Base-by-base conservation (phyloP, 2,888 invertebrate genomes). In the Microctonus aethiopoides region DNA sequence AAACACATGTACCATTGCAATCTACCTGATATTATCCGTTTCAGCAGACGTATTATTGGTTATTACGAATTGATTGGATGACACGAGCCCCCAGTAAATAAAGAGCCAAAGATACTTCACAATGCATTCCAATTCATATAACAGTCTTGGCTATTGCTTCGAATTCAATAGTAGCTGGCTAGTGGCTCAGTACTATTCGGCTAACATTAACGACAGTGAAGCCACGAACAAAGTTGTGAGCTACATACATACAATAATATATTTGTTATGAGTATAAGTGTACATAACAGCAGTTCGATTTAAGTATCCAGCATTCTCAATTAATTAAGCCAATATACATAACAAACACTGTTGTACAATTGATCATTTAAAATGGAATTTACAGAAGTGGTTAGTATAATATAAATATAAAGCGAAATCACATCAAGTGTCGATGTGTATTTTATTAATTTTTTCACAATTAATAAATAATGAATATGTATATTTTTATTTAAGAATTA, bases 351-450 rank as follows among this genome's bases (percentile, higher is more conserved):
- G 5, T n/a, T 6, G n/a, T 57, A 10, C 16, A 29, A 20, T 59
- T 34, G 20, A 51, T 51, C 16, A 51, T 51, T 63, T 29, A 63
- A 10, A 11, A 74, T 80, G 57, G 77, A 77, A 63, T 68, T 80
- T 52, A 66, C 68, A 20, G 78, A 79, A 41, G 41, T 79, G 71
- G 80, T 80, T 41, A 78, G 80, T 76, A 24, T 10, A 22, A 34
- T 26, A 62, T 59, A 46, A 5, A n/a, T 39, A 3, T 1, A 39
- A n/a, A n/a, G 13, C 13, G n/a, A 13, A 22, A 52, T 52, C 20
- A 1, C 24, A 52, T 22, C 24, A 52, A n/a, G n/a, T n/a, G n/a
- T n/a, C n/a, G n/a, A n/a, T n/a, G n/a, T n/a, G n/a, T n/a, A n/a
- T n/a, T n/a, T n/a, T n/a, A n/a, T n/a, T n/a, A n/a, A n/a, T n/a